These are phyloP conservation scores for Diprion similis DNA, from an alignment of 1,140 invertebrate genomes.

Conservation along the genomic window DNA sequence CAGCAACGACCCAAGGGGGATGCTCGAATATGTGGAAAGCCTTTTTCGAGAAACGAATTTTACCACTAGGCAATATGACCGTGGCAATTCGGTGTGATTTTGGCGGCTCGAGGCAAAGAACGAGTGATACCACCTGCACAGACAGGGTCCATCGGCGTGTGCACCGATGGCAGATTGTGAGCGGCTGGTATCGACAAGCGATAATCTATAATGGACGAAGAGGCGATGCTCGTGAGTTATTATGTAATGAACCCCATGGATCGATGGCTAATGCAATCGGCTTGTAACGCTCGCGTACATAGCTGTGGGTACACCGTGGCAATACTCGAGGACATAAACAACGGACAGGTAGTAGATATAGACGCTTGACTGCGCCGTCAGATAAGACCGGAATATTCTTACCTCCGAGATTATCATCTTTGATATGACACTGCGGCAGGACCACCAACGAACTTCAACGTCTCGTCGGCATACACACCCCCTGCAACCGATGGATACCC, in stretches of 20 bases:
- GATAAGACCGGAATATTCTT: constrained; percentile 7
- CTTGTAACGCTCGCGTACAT: background rate
- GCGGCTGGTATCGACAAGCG: background rate
- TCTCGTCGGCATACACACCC: too few species aligned
- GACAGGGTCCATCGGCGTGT: too few species aligned
- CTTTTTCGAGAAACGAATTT: too few species aligned
- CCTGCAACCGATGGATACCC: too few species aligned
- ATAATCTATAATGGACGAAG: background rate
- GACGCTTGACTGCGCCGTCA: background rate
- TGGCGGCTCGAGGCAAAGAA: background rate
- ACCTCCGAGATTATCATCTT: background rate
- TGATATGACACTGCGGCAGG: background rate
- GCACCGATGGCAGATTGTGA: background rate
- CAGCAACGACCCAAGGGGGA: too few species aligned
- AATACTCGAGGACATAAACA: background rate
- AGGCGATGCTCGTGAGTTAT: background rate
- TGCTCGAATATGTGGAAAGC: too few species aligned
- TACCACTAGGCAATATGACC: too few species aligned
- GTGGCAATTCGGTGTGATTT: background rate
- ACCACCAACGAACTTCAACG: background rate
- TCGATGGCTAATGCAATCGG: constrained; percentile 4
- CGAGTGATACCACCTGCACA: too few species aligned
- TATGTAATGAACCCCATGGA: background rate
- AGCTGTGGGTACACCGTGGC: background rate
- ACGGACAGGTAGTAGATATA: constrained; percentile 1